phyloP scores from a whole-genome alignment of 2,888 invertebrate species.

The Chalcosyrphus nemorum region DNA sequence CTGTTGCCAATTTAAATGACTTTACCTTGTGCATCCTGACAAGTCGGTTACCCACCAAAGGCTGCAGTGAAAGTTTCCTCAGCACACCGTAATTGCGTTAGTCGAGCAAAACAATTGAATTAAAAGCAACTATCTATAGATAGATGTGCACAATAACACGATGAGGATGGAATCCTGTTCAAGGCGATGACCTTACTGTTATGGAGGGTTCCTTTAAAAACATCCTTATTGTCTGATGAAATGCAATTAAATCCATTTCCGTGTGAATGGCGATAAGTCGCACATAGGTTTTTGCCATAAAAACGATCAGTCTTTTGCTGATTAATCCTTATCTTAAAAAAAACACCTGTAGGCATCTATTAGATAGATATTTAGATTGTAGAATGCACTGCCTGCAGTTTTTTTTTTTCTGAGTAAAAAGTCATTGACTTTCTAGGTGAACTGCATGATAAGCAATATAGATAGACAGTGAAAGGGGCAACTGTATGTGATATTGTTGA shows the following conservation, averaged over 20 bases:
- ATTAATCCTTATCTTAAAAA: constrained; percentile 38
- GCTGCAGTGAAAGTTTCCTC: constrained; percentile 47
- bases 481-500: constrained; percentile 18
- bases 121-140: constrained; percentile 6
- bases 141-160: background rate
- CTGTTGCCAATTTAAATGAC: constrained; percentile 44
- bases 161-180: constrained; percentile 15
- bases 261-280: constrained; percentile 38
- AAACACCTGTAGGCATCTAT: constrained; percentile 40
- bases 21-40: constrained; percentile 24
- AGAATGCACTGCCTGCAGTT: background rate
- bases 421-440: constrained; percentile 44
- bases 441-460: constrained; percentile 38
- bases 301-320: background rate
- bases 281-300: background rate
- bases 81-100: constrained; percentile 41
- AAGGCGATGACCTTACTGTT: constrained; percentile 42
- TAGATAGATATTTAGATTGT: background rate
- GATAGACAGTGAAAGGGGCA: constrained; percentile 6
- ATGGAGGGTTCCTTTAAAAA: background rate
- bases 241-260: constrained; percentile 63
- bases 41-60: constrained; percentile 8
- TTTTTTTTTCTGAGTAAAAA: constrained; percentile 20
- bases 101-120: constrained; percentile 45
- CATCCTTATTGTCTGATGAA: constrained; percentile 37